phyloP scores from a whole-genome alignment of 2,888 invertebrate species.

The Tuta absoluta region DNA sequence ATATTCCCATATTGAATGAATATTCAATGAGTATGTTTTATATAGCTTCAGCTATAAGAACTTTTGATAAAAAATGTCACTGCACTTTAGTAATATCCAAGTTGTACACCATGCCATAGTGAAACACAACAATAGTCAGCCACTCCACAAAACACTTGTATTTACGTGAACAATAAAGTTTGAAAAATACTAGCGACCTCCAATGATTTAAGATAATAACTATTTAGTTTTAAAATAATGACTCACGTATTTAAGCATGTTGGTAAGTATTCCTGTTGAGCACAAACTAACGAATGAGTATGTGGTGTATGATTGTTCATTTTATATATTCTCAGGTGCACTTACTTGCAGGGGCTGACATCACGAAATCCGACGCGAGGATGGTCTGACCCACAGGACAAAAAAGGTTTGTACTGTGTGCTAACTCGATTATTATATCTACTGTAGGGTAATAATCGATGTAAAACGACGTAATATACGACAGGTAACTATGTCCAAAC shows the following conservation, averaged over 20 bases:
- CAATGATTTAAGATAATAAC: constrained; percentile 39
- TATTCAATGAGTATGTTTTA: too few relatives aligned
- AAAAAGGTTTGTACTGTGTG: neutral
- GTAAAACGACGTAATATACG: too few relatives aligned
- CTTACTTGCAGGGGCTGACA: constrained; percentile 70
- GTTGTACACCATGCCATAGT: constrained; percentile 33
- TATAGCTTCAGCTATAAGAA: neutral
- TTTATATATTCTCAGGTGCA: constrained; percentile 73
- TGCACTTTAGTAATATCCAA: neutral
- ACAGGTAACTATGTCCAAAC: too few relatives aligned
- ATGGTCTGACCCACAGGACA: constrained; percentile 51
- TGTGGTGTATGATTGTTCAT: constrained; percentile 67
- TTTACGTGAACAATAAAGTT: constrained; percentile 41
- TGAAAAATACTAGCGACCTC: constrained; percentile 39
- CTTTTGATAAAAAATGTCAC: neutral
- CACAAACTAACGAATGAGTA: constrained; percentile 79
- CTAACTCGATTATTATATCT: too few relatives aligned
- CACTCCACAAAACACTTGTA: constrained; percentile 56
- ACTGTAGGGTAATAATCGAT: too few relatives aligned
- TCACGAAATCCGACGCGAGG: constrained; percentile 51
- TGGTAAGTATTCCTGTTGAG: constrained; percentile 73
- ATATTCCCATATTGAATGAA: too few relatives aligned
- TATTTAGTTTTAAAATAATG: constrained; percentile 36
- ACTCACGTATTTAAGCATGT: constrained; percentile 80
- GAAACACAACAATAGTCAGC: constrained; percentile 43